Percentiles rank a stretch among this genome's conserved stretches.
Conservation (phyloP, 2,888 invertebrate genomes). For the Labia minor region DNA sequence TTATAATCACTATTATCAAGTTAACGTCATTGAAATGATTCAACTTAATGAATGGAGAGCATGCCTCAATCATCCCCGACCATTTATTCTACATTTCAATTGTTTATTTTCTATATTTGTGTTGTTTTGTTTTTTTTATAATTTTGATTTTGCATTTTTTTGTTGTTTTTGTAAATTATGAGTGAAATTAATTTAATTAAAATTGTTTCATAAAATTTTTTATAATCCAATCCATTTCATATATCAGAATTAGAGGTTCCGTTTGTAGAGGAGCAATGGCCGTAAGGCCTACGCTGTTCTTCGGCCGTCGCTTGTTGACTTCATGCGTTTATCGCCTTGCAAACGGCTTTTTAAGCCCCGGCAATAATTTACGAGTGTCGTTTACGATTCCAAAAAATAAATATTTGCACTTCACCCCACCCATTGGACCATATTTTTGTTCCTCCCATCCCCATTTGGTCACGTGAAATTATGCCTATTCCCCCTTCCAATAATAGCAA, state of each 20-base stretch:
- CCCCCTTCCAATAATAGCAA: neutral
- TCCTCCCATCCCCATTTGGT: neutral
- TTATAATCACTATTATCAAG: neutral
- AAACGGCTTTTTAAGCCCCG: neutral
- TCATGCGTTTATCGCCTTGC: neutral
- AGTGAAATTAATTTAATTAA: too few species aligned
- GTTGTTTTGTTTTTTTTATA: neutral
- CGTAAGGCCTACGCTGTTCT: neutral
- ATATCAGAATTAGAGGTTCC: too few species aligned
- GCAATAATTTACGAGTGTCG: constrained; percentile 8
- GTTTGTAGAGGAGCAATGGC: neutral
- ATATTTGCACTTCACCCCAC: neutral
- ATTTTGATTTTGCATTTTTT: too few species aligned
- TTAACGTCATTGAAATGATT: neutral
- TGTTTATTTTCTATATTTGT: too few species aligned
- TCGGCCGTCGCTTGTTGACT: neutral
- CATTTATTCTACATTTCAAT: too few species aligned
- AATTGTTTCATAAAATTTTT: too few species aligned
- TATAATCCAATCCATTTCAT: too few species aligned
- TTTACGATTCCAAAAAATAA: constrained; percentile 8
- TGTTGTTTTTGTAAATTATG: too few species aligned
- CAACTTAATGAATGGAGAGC: neutral
- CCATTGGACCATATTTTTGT: neutral
- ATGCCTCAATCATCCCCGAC: too few species aligned
- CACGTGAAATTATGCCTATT: neutral